phyloP scores from a whole-genome alignment of 2,113 vertebrate genomes.

The Lasiurus borealis region DNA sequence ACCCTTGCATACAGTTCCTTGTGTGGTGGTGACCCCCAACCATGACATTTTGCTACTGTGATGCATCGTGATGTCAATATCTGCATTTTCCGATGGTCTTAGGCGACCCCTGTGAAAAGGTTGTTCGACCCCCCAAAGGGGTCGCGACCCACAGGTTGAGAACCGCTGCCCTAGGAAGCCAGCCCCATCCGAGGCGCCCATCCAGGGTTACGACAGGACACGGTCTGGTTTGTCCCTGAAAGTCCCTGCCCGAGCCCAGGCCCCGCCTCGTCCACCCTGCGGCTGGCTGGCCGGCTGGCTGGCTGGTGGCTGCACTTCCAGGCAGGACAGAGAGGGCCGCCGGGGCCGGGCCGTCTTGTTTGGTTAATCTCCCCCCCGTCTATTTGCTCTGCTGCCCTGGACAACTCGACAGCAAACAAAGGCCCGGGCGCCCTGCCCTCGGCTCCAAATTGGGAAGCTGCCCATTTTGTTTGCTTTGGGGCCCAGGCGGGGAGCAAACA shows the following conservation, averaged over 20 bases:
- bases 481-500: conserved; percentile 74
- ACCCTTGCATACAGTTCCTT: no score
- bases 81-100: no score
- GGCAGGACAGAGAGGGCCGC: neutral
- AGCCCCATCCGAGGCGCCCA: rapidly evolving
- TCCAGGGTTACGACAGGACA: rapidly evolving
- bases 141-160: no score
- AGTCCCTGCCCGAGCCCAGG: neutral
- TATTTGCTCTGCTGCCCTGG: conserved; percentile 81
- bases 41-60: no score
- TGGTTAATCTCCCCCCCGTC: conserved; percentile 82
- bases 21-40: no score
- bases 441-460: conserved; percentile 81
- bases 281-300: no score
- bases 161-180: no score
- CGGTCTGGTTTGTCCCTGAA: rapidly evolving
- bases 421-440: conserved; percentile 68
- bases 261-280: rapidly evolving
- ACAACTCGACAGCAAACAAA: conserved; percentile 82
- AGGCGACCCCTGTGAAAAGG: no score
- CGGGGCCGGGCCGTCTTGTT: conserved; percentile 64
- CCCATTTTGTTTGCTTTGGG: conserved; percentile 83
- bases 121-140: no score
- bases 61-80: no score
- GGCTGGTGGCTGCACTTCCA: neutral